Evolutionary conservation across 2,888 invertebrate species (phyloP).

Genomic region (Adela reaumurella): DNA sequence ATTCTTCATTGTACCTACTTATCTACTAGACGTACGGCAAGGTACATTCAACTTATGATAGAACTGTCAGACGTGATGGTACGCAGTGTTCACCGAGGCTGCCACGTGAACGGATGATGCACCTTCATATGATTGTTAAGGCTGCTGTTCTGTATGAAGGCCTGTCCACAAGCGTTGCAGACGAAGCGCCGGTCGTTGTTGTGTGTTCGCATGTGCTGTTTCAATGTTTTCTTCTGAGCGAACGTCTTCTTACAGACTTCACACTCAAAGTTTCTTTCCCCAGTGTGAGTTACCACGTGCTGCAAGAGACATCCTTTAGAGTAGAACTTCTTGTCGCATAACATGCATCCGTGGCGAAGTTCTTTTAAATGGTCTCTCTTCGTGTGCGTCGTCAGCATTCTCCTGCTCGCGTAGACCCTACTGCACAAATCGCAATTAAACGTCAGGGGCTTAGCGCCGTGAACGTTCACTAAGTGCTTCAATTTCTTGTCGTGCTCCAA

Average conservation of each 20-base stretch:
- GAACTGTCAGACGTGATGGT: no score
- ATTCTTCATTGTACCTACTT: no score
- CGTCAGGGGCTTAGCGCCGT: conserved; percentile 16
- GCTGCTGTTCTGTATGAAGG: conserved; percentile 58
- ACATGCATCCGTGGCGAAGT: conserved; percentile 46
- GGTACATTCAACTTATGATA: no score
- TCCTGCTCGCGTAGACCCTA: conserved; percentile 34
- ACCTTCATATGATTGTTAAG: conserved; percentile 58
- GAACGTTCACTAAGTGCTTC: conserved; percentile 34
- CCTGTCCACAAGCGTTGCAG: conserved; percentile 52
- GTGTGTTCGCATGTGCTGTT: conserved; percentile 58
- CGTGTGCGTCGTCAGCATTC: conserved; percentile 37
- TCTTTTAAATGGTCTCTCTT: conserved; percentile 32
- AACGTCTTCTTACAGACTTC: conserved; percentile 59
- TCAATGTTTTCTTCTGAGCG: conserved; percentile 54
- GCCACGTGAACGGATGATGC: conserved; percentile 32
- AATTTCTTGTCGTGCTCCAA: conserved; percentile 33
- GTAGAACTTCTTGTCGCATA: conserved; percentile 52
- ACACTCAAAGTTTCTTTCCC: conserved; percentile 54
- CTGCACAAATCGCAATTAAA: conserved; percentile 40
- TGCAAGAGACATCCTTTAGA: conserved; percentile 40
- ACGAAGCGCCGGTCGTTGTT: conserved; percentile 55
- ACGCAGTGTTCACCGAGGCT: no score
- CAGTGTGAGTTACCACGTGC: conserved; percentile 49
- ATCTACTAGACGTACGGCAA: no score